Conservation (phyloP, 2,888 invertebrate genomes). For the Allacma fusca region DNA sequence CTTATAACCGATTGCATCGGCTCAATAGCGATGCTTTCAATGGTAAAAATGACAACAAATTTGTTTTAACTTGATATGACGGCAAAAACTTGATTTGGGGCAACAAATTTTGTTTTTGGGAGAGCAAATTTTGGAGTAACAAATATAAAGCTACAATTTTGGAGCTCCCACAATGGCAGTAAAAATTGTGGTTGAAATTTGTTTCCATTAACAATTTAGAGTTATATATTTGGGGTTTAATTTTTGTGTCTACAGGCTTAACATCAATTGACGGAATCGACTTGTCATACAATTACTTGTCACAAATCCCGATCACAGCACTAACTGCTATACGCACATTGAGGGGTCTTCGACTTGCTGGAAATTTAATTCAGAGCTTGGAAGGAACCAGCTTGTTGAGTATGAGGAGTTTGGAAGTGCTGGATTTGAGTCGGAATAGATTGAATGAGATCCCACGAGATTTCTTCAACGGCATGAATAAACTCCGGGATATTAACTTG, state of each 20-base stretch:
- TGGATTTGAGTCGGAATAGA: constrained; percentile 85
- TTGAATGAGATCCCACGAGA: constrained; percentile 82
- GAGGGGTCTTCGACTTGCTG: constrained; percentile 79
- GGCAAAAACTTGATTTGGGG: constrained; percentile 30
- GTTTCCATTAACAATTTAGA: too few relatives aligned
- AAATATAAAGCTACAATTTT: too few relatives aligned
- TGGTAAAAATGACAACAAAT: too few relatives aligned
- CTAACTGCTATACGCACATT: constrained; percentile 75
- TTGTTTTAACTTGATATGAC: too few relatives aligned
- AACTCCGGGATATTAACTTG: constrained; percentile 78
- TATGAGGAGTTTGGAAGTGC: constrained; percentile 73
- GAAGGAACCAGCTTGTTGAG: constrained; percentile 75
- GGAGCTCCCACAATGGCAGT: too few relatives aligned
- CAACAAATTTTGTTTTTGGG: too few relatives aligned
- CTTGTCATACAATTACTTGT: constrained; percentile 85
- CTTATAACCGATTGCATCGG: constrained; percentile 79
- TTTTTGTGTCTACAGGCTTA: too few relatives aligned
- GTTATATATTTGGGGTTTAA: too few relatives aligned
- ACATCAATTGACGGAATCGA: constrained; percentile 80
- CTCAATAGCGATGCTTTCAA: constrained; percentile 86
- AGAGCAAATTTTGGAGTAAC: too few relatives aligned
- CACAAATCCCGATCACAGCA: constrained; percentile 81
- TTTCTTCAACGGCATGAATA: constrained; percentile 78
- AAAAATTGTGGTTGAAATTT: too few relatives aligned
- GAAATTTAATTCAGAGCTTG: constrained; percentile 84